Conservation (phyloP, 2,113 vertebrate species). For the Grammomys surdaster region DNA sequence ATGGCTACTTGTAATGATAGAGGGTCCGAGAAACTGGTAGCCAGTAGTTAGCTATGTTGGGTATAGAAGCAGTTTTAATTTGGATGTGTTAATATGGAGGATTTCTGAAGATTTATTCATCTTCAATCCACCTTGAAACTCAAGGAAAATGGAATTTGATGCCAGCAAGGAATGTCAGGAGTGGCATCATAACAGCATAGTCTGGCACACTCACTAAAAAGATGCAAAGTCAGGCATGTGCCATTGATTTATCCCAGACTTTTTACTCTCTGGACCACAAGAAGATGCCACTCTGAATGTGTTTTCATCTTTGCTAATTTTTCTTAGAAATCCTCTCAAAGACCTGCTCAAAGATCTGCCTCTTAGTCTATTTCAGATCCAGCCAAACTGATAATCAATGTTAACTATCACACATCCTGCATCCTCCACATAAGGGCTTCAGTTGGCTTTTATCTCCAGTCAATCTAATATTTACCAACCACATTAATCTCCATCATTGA, state of each 20-base stretch:
- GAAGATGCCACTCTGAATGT: rapidly evolving
- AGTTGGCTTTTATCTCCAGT: background rate
- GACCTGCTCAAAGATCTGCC: background rate
- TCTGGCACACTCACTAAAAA: background rate
- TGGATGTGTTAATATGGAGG: background rate
- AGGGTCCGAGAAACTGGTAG: background rate
- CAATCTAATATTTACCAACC: background rate
- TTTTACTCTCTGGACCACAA: background rate
- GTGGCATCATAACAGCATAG: background rate
- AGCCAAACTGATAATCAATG: background rate
- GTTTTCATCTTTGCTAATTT: background rate
- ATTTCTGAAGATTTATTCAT: too few species aligned
- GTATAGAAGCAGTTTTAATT: background rate
- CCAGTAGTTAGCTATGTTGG: too few species aligned
- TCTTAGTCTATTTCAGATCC: background rate
- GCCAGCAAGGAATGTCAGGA: background rate
- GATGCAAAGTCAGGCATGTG: background rate
- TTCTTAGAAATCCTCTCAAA: background rate
- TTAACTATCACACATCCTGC: rapidly evolving
- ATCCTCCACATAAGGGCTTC: background rate
- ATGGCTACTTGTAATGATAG: background rate
- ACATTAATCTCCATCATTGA: background rate
- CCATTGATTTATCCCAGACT: background rate
- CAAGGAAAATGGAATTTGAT: background rate
- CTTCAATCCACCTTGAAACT: background rate